Evolutionary conservation across 2,797 vertebrate genomes (phyloP).

Genomic region (Alcedo atthis): DNA sequence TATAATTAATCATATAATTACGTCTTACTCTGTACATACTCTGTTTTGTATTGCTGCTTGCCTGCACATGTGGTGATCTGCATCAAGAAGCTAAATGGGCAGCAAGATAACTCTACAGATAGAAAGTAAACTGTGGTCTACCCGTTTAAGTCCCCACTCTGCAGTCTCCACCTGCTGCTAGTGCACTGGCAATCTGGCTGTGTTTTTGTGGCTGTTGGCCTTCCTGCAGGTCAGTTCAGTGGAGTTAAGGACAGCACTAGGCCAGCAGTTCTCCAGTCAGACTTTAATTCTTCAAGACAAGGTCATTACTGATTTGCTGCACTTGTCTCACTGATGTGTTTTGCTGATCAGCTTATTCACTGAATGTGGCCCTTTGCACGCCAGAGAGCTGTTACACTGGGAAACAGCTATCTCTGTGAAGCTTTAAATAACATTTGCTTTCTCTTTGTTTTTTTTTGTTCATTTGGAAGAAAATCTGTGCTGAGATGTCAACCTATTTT

Average conservation of each 20-base stretch:
- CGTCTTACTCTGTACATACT: not conserved
- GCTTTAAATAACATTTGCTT: conserved; percentile 30
- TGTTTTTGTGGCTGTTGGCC: not conserved
- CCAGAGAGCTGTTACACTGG: conserved; percentile 35
- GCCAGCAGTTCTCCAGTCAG: conserved; percentile 4
- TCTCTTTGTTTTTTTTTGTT: not conserved
- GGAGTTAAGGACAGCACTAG: not conserved
- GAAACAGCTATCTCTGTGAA: conserved; percentile 50
- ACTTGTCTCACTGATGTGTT: conserved; percentile 28
- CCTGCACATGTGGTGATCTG: accelerated
- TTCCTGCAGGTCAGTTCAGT: not conserved
- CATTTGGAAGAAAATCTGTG: conserved; percentile 32
- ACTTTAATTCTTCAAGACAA: conserved; percentile 50
- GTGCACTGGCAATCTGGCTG: not conserved
- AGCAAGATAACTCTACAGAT: not conserved
- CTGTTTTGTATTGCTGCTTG: not conserved
- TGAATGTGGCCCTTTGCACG: not conserved
- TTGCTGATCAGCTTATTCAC: conserved; percentile 32
- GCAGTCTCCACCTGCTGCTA: not conserved
- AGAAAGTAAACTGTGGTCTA: not conserved
- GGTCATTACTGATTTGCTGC: conserved; percentile 49
- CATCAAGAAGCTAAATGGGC: not conserved
- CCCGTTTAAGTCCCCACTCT: not conserved
- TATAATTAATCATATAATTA: not conserved
- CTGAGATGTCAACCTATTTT: conserved; percentile 52